These are phyloP conservation scores for Anoplophora glabripennis DNA, from an alignment of 1,140 invertebrate genomes.

Conservation along the genomic window DNA sequence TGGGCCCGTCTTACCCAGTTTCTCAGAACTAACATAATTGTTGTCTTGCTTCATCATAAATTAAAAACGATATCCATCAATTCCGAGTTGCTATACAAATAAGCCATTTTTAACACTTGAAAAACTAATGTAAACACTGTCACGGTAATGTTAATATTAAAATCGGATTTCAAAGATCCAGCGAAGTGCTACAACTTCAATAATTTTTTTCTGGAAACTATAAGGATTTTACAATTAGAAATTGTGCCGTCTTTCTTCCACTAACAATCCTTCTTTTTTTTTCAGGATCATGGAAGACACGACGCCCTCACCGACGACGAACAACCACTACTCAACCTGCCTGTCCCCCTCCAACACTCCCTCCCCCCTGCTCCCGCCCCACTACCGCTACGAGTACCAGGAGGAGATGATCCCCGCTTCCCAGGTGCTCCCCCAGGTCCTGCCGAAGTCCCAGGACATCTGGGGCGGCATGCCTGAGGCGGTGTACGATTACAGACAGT, in stretches of 20 bases:
- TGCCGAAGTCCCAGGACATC: constrained; percentile 42
- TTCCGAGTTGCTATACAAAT: too few species aligned
- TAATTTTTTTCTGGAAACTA: too few species aligned
- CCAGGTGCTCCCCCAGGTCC: constrained; percentile 41
- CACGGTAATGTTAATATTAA: too few species aligned
- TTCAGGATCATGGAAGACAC: constrained; percentile 48
- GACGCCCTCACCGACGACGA: constrained; percentile 41
- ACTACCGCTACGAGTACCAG: constrained; percentile 42
- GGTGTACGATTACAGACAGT: constrained; percentile 40
- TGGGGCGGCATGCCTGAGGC: constrained; percentile 39
- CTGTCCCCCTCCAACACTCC: constrained; percentile 47
- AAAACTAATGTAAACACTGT: too few species aligned
- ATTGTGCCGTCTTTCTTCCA: background rate
- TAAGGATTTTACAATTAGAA: too few species aligned
- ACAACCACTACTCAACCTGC: constrained; percentile 43
- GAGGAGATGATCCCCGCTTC: constrained; percentile 42
- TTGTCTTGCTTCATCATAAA: too few species aligned
- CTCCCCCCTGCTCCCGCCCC: constrained; percentile 42
- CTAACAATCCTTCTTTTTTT: constrained; percentile 17
- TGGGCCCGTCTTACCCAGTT: too few species aligned
- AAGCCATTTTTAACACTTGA: too few species aligned
- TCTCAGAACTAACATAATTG: too few species aligned
- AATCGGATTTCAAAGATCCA: too few species aligned
- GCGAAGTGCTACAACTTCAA: too few species aligned
- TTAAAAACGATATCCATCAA: too few species aligned